Conservation (phyloP, 2,797 vertebrate genomes). For the Hypotaenidia philippensis region DNA sequence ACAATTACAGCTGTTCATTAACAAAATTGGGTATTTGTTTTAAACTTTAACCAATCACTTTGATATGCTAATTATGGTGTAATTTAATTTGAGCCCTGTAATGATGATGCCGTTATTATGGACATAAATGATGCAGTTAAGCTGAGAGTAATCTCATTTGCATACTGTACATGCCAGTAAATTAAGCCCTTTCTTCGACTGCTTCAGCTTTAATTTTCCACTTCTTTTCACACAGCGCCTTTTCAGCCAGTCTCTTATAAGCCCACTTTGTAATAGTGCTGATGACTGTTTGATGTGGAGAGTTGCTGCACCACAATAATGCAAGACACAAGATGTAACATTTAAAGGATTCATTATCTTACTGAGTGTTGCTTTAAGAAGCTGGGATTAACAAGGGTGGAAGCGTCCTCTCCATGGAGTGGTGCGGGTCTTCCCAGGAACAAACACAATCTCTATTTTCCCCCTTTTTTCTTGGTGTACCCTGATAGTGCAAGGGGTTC, state of each 20-base stretch:
- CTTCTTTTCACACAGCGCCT: constrained; percentile 95
- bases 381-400: constrained; percentile 86
- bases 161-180: constrained; percentile 99
- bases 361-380: constrained; percentile 92
- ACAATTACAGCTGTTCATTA: constrained; percentile 99
- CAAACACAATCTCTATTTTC: background rate
- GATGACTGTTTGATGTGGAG: constrained; percentile 95
- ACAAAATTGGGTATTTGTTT: constrained; percentile 99
- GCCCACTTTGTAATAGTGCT: constrained; percentile 93
- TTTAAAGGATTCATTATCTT: constrained; percentile 96
- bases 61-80: constrained; percentile 99
- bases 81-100: constrained; percentile 99
- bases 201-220: constrained; percentile 99
- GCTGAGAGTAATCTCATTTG: constrained; percentile 99
- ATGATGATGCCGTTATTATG: constrained; percentile 99
- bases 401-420: constrained; percentile 68
- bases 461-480: background rate
- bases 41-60: constrained; percentile 99
- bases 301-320: constrained; percentile 89
- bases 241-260: constrained; percentile 88
- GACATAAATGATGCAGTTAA: constrained; percentile 99
- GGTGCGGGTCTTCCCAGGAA: constrained; percentile 23
- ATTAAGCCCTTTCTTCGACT: constrained; percentile 97
- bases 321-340: constrained; percentile 93
- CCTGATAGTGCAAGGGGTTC: background rate